Evolutionary conservation across 1,140 invertebrate species (phyloP).

Genomic region (Parasteatoda tepidariorum): DNA sequence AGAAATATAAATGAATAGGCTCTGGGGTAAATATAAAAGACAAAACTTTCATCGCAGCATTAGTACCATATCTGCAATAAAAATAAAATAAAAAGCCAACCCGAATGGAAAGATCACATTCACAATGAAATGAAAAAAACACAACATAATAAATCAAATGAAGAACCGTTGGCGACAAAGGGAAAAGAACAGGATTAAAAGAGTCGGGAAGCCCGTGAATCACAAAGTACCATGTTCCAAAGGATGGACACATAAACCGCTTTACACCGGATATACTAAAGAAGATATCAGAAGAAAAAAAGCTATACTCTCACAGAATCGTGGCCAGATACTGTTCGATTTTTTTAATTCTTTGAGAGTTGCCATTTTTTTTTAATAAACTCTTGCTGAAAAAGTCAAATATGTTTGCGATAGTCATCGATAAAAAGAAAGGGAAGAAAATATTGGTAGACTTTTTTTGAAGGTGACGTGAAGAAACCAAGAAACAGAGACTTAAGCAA

Average conservation of each 20-base stretch:
- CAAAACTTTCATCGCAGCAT: no score
- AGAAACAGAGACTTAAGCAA: not conserved
- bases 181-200: not conserved
- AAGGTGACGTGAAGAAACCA: not conserved
- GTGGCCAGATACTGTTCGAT: not conserved
- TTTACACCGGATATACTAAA: not conserved
- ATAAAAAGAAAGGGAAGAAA: not conserved
- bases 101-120: not conserved
- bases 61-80: no score
- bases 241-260: not conserved
- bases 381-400: not conserved
- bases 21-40: no score
- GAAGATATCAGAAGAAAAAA: not conserved
- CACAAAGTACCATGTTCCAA: not conserved
- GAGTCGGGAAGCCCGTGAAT: not conserved
- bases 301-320: not conserved
- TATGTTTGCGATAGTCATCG: not conserved
- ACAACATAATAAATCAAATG: not conserved
- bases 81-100: not conserved
- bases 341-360: not conserved
- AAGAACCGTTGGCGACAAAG: not conserved
- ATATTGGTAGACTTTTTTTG: not conserved
- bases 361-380: not conserved
- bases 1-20: no score
- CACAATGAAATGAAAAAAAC: not conserved